Evolutionary conservation across 2,888 invertebrate genomes (phyloP).

Genomic region (Geophilus truncorum): DNA sequence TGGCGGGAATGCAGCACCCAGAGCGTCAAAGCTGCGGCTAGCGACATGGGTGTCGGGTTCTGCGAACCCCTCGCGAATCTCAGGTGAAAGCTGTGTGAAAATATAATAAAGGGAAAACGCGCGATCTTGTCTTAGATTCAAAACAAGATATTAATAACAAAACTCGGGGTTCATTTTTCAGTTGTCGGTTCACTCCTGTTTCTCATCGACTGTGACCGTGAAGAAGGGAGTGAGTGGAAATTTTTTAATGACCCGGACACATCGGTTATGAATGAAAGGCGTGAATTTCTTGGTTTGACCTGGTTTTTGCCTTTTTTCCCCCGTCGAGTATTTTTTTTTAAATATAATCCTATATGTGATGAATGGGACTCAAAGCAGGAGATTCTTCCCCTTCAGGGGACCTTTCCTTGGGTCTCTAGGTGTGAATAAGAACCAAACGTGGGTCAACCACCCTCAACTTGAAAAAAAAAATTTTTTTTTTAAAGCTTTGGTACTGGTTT

Average conservation of each 20-base stretch:
- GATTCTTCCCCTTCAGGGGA: constrained; percentile 7
- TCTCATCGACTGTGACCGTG: background rate
- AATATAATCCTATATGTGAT: constrained; percentile 11
- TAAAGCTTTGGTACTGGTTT: background rate
- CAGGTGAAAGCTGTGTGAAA: background rate
- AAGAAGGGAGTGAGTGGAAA: constrained; percentile 6
- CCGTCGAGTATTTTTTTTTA: background rate
- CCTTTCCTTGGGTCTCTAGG: background rate
- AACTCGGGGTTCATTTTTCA: background rate
- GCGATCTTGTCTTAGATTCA: background rate
- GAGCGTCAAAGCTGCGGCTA: constrained; percentile 2
- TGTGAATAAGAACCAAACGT: background rate
- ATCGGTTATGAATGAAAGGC: background rate
- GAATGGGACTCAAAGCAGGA: background rate
- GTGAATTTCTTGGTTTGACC: constrained; percentile 21
- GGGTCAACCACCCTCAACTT: background rate
- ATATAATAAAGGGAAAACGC: background rate
- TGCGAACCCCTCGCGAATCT: background rate
- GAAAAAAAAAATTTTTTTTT: background rate
- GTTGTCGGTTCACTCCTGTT: background rate
- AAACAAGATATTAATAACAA: background rate
- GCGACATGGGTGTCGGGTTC: constrained; percentile 20
- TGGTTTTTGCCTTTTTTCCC: background rate
- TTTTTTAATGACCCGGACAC: constrained; percentile 4
- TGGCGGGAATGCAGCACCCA: background rate